These are phyloP conservation scores for Ameiurus melas DNA, from an alignment of 2,113 vertebrate species.

Conservation along the genomic window DNA sequence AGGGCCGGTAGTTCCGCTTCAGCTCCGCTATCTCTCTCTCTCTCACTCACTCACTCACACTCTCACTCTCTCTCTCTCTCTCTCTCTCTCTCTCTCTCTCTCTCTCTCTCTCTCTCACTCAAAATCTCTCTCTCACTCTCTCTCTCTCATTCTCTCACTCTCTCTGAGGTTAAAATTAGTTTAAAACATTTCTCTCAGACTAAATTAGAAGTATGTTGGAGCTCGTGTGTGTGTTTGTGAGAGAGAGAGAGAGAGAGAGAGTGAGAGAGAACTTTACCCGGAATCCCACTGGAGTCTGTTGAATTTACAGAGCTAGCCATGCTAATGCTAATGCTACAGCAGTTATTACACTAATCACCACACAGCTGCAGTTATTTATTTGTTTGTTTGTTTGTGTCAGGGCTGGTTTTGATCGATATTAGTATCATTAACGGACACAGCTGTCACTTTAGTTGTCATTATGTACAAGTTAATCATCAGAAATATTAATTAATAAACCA, in stretches of 20 bases:
- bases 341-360: background rate
- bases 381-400: too few relatives aligned
- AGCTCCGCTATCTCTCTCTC: slow-evolving; percentile 50
- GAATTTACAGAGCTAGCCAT: slow-evolving; percentile 36
- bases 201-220: background rate
- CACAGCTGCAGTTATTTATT: background rate
- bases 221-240: background rate
- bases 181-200: background rate
- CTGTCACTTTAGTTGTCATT: too few relatives aligned
- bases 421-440: too few relatives aligned
- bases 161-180: background rate
- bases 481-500: too few relatives aligned
- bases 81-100: too few relatives aligned
- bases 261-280: slow-evolving; percentile 19
- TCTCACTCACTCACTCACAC: too few relatives aligned
- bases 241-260: background rate
- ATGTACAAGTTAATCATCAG: too few relatives aligned
- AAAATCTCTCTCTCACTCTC: too few relatives aligned
- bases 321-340: slow-evolving; percentile 41
- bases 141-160: too few relatives aligned
- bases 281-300: slow-evolving; percentile 44
- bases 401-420: too few relatives aligned
- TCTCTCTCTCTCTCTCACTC: too few relatives aligned
- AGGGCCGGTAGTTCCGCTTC: slow-evolving; percentile 62
- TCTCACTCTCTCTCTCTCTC: too few relatives aligned